phyloP scores from a whole-genome alignment of 2,888 invertebrate genomes.

The Dicycla oo region DNA sequence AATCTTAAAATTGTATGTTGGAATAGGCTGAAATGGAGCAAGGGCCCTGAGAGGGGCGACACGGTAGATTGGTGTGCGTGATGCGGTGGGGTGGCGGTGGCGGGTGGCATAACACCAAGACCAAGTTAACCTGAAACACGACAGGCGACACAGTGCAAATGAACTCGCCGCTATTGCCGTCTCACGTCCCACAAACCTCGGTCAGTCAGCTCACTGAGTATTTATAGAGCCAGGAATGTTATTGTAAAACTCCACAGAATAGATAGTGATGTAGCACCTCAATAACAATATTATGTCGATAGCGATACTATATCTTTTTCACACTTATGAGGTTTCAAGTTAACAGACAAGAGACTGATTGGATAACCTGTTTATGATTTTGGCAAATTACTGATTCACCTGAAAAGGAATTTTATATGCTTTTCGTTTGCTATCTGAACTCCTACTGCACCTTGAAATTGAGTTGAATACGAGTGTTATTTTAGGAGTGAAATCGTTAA shows the following conservation, averaged over 20 bases:
- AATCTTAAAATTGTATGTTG: background rate
- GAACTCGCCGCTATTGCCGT: constrained; percentile 77
- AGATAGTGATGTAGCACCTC: constrained; percentile 68
- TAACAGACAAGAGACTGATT: background rate
- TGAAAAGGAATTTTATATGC: background rate
- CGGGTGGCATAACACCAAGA: constrained; percentile 20
- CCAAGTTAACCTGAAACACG: constrained; percentile 61
- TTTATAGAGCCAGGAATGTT: constrained; percentile 85
- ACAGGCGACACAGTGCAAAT: constrained; percentile 82
- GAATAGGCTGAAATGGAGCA: constrained; percentile 34
- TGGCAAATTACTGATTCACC: background rate
- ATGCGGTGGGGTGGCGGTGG: constrained; percentile 26
- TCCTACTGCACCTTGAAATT: background rate
- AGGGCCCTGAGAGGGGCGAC: background rate
- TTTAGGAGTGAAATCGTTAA: constrained; percentile 1
- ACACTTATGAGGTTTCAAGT: background rate
- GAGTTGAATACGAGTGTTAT: background rate
- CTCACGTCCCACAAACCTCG: constrained; percentile 69
- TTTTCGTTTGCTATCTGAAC: background rate
- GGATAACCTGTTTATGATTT: background rate
- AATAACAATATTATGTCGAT: constrained; percentile 18
- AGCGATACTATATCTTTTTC: background rate
- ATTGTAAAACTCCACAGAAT: constrained; percentile 79
- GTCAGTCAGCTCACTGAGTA: constrained; percentile 77
- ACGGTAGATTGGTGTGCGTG: constrained; percentile 33